Evolutionary conservation across 2,113 vertebrate genomes (phyloP).

Genomic region (Elachura formosa): DNA sequence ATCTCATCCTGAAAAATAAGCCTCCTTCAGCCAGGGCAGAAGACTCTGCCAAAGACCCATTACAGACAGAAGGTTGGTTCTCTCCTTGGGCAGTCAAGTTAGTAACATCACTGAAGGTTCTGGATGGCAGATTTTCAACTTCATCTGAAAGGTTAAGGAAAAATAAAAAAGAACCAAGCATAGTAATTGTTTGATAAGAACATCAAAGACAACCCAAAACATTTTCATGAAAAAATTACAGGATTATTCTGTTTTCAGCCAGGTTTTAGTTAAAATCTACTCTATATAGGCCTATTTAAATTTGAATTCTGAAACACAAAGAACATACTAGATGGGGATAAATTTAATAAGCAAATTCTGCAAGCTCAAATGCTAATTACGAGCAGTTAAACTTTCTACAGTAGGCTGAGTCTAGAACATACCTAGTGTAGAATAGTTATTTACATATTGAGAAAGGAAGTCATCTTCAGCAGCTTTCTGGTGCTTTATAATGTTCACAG

Average conservation of each 20-base stretch:
- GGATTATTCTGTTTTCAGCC: not conserved
- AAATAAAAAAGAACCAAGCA: not conserved
- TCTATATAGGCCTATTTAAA: not conserved
- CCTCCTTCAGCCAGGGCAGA: constrained; percentile 71
- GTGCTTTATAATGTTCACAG: constrained; percentile 14
- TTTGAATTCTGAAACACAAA: not conserved
- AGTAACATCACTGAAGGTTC: not conserved
- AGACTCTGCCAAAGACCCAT: constrained; percentile 35
- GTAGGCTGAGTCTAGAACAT: not conserved
- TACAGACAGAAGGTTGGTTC: not conserved
- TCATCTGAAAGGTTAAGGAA: constrained; percentile 44
- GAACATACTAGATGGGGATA: not conserved
- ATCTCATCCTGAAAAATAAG: constrained; percentile 81
- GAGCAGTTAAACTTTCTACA: not conserved
- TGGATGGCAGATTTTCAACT: not conserved
- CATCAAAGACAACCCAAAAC: not conserved
- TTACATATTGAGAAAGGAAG: constrained; percentile 87
- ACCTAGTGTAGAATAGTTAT: constrained; percentile 78
- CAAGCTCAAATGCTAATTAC: not conserved
- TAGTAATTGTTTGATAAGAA: not conserved
- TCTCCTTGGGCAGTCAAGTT: constrained; percentile 32
- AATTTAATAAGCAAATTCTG: not conserved
- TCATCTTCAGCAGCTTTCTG: constrained; percentile 80
- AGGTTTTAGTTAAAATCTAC: not conserved
- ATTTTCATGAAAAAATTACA: not conserved